These are phyloP conservation scores for Thalassarche chlororhynchos DNA, from an alignment of 2,113 vertebrate species.

Conservation along the genomic window DNA sequence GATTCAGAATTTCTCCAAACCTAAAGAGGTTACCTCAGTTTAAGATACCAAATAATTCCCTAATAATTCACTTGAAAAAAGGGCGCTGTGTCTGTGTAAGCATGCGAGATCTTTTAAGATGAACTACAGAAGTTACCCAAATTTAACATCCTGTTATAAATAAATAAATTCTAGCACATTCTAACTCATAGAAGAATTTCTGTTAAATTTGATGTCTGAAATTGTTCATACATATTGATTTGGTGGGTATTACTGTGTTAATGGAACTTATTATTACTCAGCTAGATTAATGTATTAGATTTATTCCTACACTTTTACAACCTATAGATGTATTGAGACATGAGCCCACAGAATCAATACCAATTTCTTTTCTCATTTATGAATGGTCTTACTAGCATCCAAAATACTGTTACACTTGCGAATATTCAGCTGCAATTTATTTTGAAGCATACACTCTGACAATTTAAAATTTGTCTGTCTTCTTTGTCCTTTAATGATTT, in stretches of 20 bases:
- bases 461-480: neutral
- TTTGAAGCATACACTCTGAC: neutral
- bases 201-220: neutral
- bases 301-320: conserved; percentile 22
- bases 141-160: neutral
- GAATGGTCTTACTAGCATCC: neutral
- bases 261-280: conserved; percentile 38
- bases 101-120: neutral
- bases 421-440: neutral
- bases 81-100: neutral
- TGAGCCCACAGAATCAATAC: conserved; percentile 36
- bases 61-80: neutral
- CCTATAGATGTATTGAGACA: conserved; percentile 15
- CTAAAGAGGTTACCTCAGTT: neutral
- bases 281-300: conserved; percentile 42
- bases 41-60: neutral
- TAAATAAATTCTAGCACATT: neutral
- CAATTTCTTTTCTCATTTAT: conserved; percentile 48
- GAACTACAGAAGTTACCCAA: neutral
- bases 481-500: neutral
- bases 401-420: neutral
- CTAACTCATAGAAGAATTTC: neutral
- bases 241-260: neutral
- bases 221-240: neutral
- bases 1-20: neutral